phyloP scores from a whole-genome alignment of 53 echinoderm and acorn worm genomes.

The Crossaster papposus region DNA sequence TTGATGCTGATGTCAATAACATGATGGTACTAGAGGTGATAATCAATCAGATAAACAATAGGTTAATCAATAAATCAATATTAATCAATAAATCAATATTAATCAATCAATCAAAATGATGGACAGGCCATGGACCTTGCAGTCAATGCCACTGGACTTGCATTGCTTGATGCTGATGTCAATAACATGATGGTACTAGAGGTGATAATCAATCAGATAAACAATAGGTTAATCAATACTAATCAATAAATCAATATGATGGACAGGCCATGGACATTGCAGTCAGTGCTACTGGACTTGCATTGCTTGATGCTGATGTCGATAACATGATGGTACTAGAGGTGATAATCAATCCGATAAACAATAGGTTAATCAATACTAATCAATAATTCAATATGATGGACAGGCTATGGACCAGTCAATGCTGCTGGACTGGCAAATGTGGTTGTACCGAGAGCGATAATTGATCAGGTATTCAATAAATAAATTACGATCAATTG shows the following conservation, averaged over 20 bases:
- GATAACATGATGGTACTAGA: too few relatives aligned
- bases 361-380: too few relatives aligned
- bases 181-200: too few relatives aligned
- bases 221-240: too few relatives aligned
- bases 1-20: conserved; percentile 77
- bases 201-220: neutral
- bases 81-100: too few relatives aligned
- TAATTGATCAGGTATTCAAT: neutral
- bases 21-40: conserved; percentile 67
- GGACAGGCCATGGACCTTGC: conserved; percentile 92
- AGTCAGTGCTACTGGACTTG: conserved; percentile 91
- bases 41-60: conserved; percentile 4
- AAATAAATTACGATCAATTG: too few relatives aligned
- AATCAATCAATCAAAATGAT: too few relatives aligned
- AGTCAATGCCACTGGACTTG: conserved; percentile 92
- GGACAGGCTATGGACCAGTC: neutral
- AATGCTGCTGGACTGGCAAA: neutral
- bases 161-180: conserved; percentile 65
- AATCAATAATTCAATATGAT: too few relatives aligned
- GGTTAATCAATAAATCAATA: too few relatives aligned
- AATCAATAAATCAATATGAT: too few relatives aligned
- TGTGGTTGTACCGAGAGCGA: conserved; percentile 70
- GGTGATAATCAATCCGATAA: neutral
- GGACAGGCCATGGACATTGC: conserved; percentile 91
- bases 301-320: conserved; percentile 64